Evolutionary conservation across 64 coral and sea anemone species (phyloP).

Genomic region (Montipora cactus): DNA sequence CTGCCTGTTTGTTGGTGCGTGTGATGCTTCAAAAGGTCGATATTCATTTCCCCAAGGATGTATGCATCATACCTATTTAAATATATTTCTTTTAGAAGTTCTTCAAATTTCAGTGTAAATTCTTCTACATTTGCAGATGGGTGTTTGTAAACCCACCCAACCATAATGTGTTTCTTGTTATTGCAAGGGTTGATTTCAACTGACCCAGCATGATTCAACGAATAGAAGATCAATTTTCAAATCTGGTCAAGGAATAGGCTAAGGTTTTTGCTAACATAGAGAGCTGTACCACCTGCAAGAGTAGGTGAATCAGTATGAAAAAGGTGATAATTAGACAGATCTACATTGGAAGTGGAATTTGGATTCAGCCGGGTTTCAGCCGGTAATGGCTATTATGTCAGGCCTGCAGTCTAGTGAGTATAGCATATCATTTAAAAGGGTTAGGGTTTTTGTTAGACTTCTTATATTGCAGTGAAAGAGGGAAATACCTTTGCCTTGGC

Average conservation of each 20-base stretch:
- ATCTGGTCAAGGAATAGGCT: conserved; percentile 25
- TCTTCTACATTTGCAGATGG: not conserved
- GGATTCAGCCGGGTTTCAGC: conserved; percentile 25
- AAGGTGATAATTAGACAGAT: conserved; percentile 36
- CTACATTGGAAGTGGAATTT: conserved; percentile 37
- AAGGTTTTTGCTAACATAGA: conserved; percentile 23
- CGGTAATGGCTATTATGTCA: conserved; percentile 40
- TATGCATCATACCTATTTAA: no score
- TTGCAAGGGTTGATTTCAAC: not conserved
- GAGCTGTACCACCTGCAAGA: conserved; percentile 36
- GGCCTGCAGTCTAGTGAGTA: conserved; percentile 17
- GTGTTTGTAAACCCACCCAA: not conserved
- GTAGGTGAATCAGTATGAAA: conserved; percentile 55
- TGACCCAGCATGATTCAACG: not conserved
- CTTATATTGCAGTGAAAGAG: conserved; percentile 49
- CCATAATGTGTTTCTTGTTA: not conserved
- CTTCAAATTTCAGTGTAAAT: no score
- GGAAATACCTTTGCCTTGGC: conserved; percentile 2
- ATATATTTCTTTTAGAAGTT: no score
- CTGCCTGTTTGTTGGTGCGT: no score
- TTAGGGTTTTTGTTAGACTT: conserved; percentile 36
- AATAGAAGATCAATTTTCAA: not conserved
- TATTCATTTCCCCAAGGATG: no score
- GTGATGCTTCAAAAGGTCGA: no score
- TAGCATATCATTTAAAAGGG: conserved; percentile 1